phyloP scores from a whole-genome alignment of 2,888 invertebrate species.

The Eristalinus aeneus region DNA sequence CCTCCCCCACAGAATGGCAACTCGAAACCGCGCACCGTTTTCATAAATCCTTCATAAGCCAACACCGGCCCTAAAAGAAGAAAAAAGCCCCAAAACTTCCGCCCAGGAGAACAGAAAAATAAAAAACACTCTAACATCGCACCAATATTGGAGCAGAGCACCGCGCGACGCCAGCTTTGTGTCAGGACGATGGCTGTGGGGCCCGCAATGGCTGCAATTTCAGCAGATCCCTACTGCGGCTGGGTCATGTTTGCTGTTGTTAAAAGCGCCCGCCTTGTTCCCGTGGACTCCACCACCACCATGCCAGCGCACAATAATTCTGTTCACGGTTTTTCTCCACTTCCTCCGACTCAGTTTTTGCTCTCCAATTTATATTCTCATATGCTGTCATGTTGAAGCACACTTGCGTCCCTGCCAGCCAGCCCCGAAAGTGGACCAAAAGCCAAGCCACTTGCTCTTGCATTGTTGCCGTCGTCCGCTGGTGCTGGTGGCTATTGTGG shows the following conservation, averaged over 20 bases:
- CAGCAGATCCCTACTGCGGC: conserved; percentile 11
- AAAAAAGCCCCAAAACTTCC: neutral
- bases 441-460: conserved; percentile 60
- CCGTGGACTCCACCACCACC: neutral
- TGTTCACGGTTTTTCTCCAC: neutral
- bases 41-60: neutral
- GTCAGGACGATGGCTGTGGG: neutral
- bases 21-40: neutral
- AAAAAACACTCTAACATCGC: neutral
- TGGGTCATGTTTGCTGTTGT: conserved; percentile 36
- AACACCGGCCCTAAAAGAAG: neutral
- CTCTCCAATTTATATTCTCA: conserved; percentile 56
- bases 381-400: conserved; percentile 63
- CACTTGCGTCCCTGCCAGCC: conserved; percentile 27
- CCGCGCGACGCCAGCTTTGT: neutral
- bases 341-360: neutral
- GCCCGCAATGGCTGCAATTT: conserved; percentile 17
- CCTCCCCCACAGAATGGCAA: neutral
- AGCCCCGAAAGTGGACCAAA: conserved; percentile 10
- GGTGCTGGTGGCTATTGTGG: conserved; percentile 2
- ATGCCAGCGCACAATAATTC: neutral
- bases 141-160: neutral
- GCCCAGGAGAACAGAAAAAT: neutral
- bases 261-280: neutral
- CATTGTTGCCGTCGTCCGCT: conserved; percentile 38